Conservation (phyloP, 64 coral and sea anemone species). For the Montipora sp. region DNA sequence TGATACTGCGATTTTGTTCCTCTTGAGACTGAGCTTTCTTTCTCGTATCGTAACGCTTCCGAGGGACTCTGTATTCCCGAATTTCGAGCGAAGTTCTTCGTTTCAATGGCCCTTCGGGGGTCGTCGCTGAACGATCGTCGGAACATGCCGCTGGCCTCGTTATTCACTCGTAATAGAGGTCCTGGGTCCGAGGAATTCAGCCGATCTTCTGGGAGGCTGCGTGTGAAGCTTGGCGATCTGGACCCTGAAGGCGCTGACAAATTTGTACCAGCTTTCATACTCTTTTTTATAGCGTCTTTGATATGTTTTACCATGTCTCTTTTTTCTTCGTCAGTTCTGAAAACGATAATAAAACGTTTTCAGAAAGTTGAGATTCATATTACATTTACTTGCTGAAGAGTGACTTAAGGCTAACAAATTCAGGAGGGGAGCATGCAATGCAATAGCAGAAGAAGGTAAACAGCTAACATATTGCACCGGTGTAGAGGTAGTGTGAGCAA, state of each 20-base stretch:
- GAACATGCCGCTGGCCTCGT: neutral
- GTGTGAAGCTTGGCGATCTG: constrained; percentile 77
- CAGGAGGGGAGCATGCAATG: no score
- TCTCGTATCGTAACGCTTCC: neutral
- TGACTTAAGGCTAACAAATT: no score
- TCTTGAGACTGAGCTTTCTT: constrained; percentile 15
- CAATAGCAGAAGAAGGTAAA: no score
- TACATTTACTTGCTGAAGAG: no score
- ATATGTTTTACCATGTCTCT: constrained; percentile 73
- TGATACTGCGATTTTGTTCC: constrained; percentile 17
- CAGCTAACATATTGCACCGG: no score
- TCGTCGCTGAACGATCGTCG: constrained; percentile 92
- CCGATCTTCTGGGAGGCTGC: constrained; percentile 10
- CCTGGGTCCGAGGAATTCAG: constrained; percentile 54
- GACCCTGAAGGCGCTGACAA: constrained; percentile 28
- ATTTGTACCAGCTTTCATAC: constrained; percentile 76
- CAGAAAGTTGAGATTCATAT: no score
- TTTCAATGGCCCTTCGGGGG: constrained; percentile 65
- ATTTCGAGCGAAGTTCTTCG: constrained; percentile 69
- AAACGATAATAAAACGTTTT: neutral
- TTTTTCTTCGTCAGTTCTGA: constrained; percentile 87
- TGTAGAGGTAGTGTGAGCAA: no score
- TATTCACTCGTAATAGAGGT: neutral
- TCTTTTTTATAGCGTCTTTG: constrained; percentile 87
- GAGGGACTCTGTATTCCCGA: neutral